phyloP scores from a whole-genome alignment of 2,797 vertebrate species.

The Salarias fasciatus region DNA sequence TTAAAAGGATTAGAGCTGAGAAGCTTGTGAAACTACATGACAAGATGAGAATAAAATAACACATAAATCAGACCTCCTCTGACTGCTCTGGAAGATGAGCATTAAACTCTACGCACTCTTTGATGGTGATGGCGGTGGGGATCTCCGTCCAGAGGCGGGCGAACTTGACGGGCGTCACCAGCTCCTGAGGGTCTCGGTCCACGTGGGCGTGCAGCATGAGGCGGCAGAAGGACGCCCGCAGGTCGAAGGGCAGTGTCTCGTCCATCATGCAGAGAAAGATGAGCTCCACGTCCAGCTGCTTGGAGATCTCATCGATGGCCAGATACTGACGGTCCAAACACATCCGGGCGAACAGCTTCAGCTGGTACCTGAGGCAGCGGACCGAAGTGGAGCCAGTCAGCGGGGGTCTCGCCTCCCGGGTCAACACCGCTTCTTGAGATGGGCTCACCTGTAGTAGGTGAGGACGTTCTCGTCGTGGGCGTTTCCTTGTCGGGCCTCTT shows the following conservation, averaged over 20 bases:
- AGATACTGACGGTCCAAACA: slow-evolving; percentile 97
- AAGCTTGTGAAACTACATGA: too few relatives aligned
- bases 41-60: background rate
- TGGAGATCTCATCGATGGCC: slow-evolving; percentile 97
- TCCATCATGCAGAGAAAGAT: slow-evolving; percentile 99
- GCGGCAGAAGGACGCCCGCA: slow-evolving; percentile 96
- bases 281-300: slow-evolving; percentile 95
- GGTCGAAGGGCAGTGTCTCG: slow-evolving; percentile 93
- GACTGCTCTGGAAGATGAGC: too few relatives aligned
- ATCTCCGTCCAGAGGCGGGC: slow-evolving; percentile 98
- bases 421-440: too few relatives aligned
- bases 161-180: slow-evolving; percentile 95
- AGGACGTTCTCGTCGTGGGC: slow-evolving; percentile 93
- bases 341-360: slow-evolving; percentile 97
- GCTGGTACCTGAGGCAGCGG: slow-evolving; percentile 88
- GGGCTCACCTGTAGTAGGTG: slow-evolving; percentile 92
- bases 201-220: slow-evolving; percentile 98
- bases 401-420: too few relatives aligned
- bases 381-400: background rate
- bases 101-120: slow-evolving; percentile 86
- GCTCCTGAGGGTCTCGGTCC: slow-evolving; percentile 96
- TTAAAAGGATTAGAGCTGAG: too few relatives aligned
- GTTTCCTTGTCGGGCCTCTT: slow-evolving; percentile 94
- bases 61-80: too few relatives aligned
- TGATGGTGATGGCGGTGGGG: slow-evolving; percentile 95